Evolutionary conservation across 2,797 vertebrate species (phyloP).

Genomic region (Oryzias sinensis): DNA sequence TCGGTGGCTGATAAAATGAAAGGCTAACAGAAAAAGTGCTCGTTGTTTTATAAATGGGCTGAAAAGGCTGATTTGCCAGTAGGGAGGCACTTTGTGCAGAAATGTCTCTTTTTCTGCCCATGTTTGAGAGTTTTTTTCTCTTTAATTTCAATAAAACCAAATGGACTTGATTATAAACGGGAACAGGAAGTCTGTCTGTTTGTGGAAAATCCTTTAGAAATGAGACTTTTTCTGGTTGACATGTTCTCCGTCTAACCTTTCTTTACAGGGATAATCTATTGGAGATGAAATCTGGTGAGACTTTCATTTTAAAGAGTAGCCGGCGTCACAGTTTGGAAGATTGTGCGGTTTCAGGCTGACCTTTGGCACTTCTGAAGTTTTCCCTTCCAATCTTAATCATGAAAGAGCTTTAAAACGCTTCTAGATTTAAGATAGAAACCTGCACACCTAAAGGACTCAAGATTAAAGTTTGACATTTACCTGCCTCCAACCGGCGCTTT

Average conservation of each 20-base stretch:
- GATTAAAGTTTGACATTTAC: slow-evolving; percentile 29
- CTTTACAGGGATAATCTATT: slow-evolving; percentile 59
- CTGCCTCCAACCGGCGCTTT: slow-evolving; percentile 10
- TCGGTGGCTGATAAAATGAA: slow-evolving; percentile 59
- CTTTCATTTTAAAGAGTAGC: slow-evolving; percentile 39
- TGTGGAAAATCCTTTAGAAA: slow-evolving; percentile 20
- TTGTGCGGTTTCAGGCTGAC: slow-evolving; percentile 58
- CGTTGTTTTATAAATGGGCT: slow-evolving; percentile 59
- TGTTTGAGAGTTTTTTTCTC: slow-evolving; percentile 21
- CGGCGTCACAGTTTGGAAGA: slow-evolving; percentile 40
- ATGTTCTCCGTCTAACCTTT: slow-evolving; percentile 63
- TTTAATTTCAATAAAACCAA: no score
- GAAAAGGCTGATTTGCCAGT: slow-evolving; percentile 59
- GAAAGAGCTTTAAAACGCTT: slow-evolving; percentile 46
- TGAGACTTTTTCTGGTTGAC: slow-evolving; percentile 38
- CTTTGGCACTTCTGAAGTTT: slow-evolving; percentile 61
- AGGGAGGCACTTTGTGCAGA: slow-evolving; percentile 31
- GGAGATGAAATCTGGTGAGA: slow-evolving; percentile 48
- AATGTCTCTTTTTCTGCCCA: slow-evolving; percentile 24
- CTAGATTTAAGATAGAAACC: slow-evolving; percentile 25
- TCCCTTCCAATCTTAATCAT: slow-evolving; percentile 27
- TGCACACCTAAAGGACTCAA: slow-evolving; percentile 28
- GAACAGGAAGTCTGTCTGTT: slow-evolving; percentile 1
- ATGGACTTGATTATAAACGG: background rate
- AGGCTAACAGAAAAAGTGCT: slow-evolving; percentile 59